Percentiles rank a stretch among this genome's conserved stretches.
phyloP scores from a whole-genome alignment of 2,113 vertebrate genomes.

The Sapayoa aenigma region DNA sequence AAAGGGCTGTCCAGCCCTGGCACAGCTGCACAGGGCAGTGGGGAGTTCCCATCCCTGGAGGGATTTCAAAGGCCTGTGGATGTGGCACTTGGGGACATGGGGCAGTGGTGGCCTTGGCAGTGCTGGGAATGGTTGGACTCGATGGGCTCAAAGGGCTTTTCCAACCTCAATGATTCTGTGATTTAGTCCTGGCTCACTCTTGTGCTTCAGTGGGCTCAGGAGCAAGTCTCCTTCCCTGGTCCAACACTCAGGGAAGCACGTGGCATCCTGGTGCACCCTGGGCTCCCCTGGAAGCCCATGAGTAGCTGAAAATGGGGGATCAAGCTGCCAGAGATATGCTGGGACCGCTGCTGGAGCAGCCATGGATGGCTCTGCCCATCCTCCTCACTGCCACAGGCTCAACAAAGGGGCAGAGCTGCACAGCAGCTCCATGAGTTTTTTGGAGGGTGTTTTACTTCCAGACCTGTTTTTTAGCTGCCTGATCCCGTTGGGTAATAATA shows the following conservation, averaged over 20 bases:
- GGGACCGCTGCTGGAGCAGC: not conserved
- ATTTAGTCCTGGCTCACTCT: not conserved
- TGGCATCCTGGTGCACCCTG: not conserved
- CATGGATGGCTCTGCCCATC: not conserved
- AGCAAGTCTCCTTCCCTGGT: too few relatives aligned
- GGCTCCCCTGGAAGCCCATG: not conserved
- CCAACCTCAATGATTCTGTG: fast-evolving
- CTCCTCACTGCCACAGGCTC: not conserved
- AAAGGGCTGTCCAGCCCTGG: not conserved
- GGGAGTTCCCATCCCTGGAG: not conserved
- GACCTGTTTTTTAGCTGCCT: not conserved
- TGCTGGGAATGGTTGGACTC: not conserved
- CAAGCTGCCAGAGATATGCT: not conserved
- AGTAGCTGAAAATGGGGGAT: not conserved
- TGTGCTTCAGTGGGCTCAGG: not conserved
- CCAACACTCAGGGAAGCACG: not conserved
- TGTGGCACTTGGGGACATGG: not conserved
- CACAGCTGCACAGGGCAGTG: not conserved
- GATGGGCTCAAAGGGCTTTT: fast-evolving
- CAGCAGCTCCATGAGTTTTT: fast-evolving
- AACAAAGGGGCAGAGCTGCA: too few relatives aligned
- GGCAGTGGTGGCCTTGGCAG: not conserved
- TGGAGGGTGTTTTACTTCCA: not conserved
- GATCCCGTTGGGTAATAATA: fast-evolving
- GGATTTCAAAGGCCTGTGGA: not conserved